Conservation (phyloP, 2,113 vertebrate species). For the Bos javanicus region DNA sequence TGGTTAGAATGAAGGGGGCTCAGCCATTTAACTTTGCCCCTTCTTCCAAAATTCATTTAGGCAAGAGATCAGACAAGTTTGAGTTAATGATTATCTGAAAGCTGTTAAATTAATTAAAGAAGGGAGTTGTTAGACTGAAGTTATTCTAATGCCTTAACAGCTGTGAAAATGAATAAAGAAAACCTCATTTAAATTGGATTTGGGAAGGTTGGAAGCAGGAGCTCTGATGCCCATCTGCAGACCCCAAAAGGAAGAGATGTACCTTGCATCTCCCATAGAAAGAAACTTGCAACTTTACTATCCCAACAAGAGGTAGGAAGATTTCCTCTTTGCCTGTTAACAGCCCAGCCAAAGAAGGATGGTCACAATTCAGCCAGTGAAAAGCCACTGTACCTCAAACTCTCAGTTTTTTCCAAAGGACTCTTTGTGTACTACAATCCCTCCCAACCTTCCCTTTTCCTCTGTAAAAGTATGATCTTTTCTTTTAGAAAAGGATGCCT, state of each 20-base stretch:
- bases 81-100: background rate
- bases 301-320: background rate
- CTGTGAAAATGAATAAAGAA: background rate
- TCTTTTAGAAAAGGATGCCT: background rate
- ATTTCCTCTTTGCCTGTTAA: background rate
- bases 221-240: background rate
- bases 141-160: background rate
- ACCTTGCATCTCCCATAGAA: background rate
- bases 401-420: background rate
- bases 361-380: background rate
- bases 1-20: background rate
- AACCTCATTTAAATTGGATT: background rate
- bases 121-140: background rate
- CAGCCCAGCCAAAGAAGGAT: background rate
- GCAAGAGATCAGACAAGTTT: background rate
- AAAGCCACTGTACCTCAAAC: background rate
- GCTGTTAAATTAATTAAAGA: background rate
- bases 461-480: background rate
- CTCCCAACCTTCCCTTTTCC: background rate
- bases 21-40: background rate
- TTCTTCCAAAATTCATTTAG: background rate
- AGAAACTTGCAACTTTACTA: background rate
- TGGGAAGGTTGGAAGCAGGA: background rate
- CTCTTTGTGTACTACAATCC: background rate
- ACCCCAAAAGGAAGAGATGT: background rate